Base-by-base conservation (phyloP, 2,113 vertebrate species). In the Cranoglanis bouderius region DNA sequence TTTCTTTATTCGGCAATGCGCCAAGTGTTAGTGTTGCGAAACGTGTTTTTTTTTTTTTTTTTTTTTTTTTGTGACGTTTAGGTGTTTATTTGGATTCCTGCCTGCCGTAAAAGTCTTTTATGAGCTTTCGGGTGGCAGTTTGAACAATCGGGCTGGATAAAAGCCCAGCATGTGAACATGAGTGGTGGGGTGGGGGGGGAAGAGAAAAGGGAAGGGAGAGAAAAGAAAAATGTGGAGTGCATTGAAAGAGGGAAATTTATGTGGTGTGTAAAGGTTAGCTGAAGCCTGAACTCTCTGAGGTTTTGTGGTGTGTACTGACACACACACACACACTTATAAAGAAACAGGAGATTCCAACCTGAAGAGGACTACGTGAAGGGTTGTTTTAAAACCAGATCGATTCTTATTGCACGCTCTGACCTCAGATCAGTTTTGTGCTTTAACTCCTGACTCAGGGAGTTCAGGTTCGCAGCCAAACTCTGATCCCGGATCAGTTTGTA, bases 301-400 rank as follows among this genome's bases (percentile, higher is more conserved):
- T 82, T 82, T 21, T 59, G 53, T 59, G 81, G 21, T 82, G 53
- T 82, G 19, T 26, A 24, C 74, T 26, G 8, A n/a, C 53, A n/a
- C 72, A 16, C 26, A 5, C 35, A 6, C 75, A 14, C 59, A 1
- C 85, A 24, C 55, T 10, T 35, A 9, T 32, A 9, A 46, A 18
- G 38, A 87, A 70, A 61, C 46, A 82, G 61, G 78, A 70, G 86
- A 87, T 87, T 87, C 78, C 59, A 67, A 70, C 86, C 78, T 87
- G 61, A 82, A 82, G 77, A 81, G 77, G 46, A 46, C 86, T 40
- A 67, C 86, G 24, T 38, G 59, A 81, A 81, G 77, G 32, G 21
- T 18, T 21, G 12, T 87, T 67, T 82, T 32, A 63, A 24, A 72
- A 35, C 9, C 4, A 38, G 19, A 49, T n/a, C 43, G 26, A 29